Evolutionary conservation across 2,888 invertebrate genomes (phyloP), one percentile per base, ranked within the genome.

Genomic region (Epistrophella euchroma): DNA sequence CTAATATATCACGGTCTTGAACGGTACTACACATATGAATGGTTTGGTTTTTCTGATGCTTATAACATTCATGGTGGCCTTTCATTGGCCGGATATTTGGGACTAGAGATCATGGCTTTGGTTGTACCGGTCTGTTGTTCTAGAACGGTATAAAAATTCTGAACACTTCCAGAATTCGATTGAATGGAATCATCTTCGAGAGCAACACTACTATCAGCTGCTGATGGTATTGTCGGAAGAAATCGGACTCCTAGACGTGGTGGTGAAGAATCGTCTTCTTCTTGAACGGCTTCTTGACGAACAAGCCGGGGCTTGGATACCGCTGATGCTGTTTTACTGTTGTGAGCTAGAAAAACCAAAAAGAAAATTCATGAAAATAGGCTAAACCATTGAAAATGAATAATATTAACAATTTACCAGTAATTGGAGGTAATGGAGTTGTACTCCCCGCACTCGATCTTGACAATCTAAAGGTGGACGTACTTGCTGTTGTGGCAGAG

Each of bases 401-500:
- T 6, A 4, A 50, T 22, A 15, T 32, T 9, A 47, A 15, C 2
- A 19, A 56, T 88, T 88, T 88, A 92, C 90, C 93, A 89, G 89
- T 89, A 90, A 92, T 88, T 93, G 92, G 90, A 4, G 92, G 92
- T 68, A 93, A 77, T 6, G 93, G 92, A 3, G 93, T 93, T 37
- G 92, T 95, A 90, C 96, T 94, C 7, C 93, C 91, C 2, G 92
- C 96, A 90, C 96, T 97, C 58, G 97, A 97, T 70, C 97, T 94
- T 11, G 97, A 97, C 90, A 97, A 95, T 84, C 97, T 94, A 96
- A 97, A 98, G 74, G 97, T 97, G 89, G 97, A 97, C 19, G 98
- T 98, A 90, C 97, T 97, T 58, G 97, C 97, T 2, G 97, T 97
- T 19, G 97, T 97, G 32, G 97, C 97, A 7, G 97, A 97, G 2